A percentile compares a stretch with the other conserved stretches of the same genome.
Conservation (phyloP, 1,140 invertebrate genomes). For the Notospermus geniculatus region DNA sequence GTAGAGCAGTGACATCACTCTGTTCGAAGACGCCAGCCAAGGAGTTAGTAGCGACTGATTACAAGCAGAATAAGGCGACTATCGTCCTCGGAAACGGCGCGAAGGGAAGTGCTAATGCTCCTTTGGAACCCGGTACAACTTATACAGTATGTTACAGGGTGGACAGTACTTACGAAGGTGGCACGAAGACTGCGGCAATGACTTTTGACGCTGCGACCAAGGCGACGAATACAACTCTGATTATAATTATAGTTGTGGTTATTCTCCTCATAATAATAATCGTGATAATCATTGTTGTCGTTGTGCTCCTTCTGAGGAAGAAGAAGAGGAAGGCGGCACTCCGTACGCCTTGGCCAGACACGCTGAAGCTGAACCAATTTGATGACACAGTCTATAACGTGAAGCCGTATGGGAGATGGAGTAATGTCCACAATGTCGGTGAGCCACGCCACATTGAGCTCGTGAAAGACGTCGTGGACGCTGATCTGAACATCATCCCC, state of each 20-base stretch:
- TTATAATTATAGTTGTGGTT: neutral
- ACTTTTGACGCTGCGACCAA: too few relatives aligned
- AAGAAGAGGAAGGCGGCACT: neutral
- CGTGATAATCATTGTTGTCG: constrained; percentile 4
- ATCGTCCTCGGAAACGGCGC: too few relatives aligned
- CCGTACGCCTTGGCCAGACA: neutral
- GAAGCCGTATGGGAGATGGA: constrained; percentile 6
- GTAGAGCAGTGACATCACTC: too few relatives aligned
- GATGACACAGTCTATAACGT: neutral
- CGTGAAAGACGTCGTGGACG: neutral
- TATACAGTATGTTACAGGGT: too few relatives aligned
- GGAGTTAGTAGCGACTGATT: too few relatives aligned
- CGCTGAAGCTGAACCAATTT: neutral
- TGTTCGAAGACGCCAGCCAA: too few relatives aligned
- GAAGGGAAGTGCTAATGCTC: too few relatives aligned
- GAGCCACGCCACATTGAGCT: neutral
- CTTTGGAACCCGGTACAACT: too few relatives aligned
- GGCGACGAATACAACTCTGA: neutral
- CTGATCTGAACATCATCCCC: constrained; percentile 15
- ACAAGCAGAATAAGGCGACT: too few relatives aligned
- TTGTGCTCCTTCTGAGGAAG: neutral
- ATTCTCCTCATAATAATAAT: neutral
- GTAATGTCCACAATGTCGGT: constrained; percentile 1
- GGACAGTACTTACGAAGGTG: too few relatives aligned
- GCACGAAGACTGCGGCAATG: too few relatives aligned